Base-by-base conservation (phyloP, 2,888 invertebrate genomes). In the Leucoptera coffeella region DNA sequence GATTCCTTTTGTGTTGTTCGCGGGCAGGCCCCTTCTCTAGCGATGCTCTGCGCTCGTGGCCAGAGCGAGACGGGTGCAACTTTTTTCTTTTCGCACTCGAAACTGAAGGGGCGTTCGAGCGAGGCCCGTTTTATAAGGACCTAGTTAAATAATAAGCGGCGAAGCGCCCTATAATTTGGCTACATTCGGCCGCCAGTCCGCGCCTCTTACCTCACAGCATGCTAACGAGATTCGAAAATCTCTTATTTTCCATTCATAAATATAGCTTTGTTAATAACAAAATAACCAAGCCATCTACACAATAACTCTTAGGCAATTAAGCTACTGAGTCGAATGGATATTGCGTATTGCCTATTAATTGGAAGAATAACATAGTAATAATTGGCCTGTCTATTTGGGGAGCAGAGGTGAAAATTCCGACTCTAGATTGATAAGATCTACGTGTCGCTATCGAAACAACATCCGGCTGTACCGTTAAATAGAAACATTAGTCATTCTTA, bases 221-320 rank as follows among this genome's bases (percentile, higher is more conserved):
- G 49, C 60, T 62, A 65, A 65, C 67, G 59, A 65, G 58, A 50
- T n/a, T n/a, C n/a, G n/a, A n/a, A n/a, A n/a, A n/a, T n/a, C n/a
- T n/a, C n/a, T n/a, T n/a, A n/a, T n/a, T n/a, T n/a, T n/a, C n/a
- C n/a, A n/a, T n/a, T n/a, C n/a, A n/a, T n/a, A n/a, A n/a, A n/a
- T n/a, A n/a, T n/a, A n/a, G n/a, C n/a, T n/a, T n/a, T n/a, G n/a
- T n/a, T n/a, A n/a, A n/a, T n/a, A n/a, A n/a, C n/a, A n/a, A n/a
- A n/a, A n/a, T n/a, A n/a, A n/a, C n/a, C n/a, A n/a, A n/a, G n/a
- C n/a, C n/a, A n/a, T n/a, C n/a, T n/a, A n/a, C n/a, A n/a, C n/a
- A n/a, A n/a, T n/a, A n/a, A n/a, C n/a, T n/a, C n/a, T n/a, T n/a
- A n/a, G n/a, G n/a, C n/a, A n/a, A n/a, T n/a, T n/a, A 9, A 17